These are phyloP conservation scores for Ryuthela nishihirai DNA, from an alignment of 2,888 invertebrate species.

Conservation along the genomic window DNA sequence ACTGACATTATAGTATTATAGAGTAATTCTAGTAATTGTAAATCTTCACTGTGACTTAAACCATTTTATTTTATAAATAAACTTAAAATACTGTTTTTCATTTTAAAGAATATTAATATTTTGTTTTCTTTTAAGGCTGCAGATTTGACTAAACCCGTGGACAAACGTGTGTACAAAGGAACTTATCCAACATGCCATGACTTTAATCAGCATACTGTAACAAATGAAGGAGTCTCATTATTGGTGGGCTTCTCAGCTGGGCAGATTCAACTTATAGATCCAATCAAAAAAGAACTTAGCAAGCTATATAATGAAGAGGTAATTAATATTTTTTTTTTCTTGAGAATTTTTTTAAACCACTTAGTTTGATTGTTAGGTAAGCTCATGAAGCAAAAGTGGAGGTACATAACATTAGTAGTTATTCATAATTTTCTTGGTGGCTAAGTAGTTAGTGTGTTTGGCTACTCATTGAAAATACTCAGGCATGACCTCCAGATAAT, in stretches of 20 bases:
- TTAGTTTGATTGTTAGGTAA: too few species aligned
- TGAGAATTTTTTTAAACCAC: conserved; percentile 2
- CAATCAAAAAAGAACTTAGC: conserved; percentile 91
- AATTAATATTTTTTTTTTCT: background rate
- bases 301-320: conserved; percentile 95
- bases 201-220: conserved; percentile 82
- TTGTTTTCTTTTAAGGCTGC: conserved; percentile 64
- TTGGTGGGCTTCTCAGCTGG: conserved; percentile 98
- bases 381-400: too few species aligned
- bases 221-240: conserved; percentile 77
- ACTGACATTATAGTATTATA: too few species aligned
- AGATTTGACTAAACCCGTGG: conserved; percentile 92
- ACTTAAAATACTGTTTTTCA: too few species aligned
- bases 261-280: conserved; percentile 96
- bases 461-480: too few species aligned
- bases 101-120: conserved; percentile 6
- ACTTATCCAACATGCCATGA: conserved; percentile 99
- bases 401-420: too few species aligned
- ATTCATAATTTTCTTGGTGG: too few species aligned
- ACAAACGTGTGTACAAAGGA: conserved; percentile 97
- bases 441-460: too few species aligned
- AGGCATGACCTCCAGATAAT: too few species aligned
- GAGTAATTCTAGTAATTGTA: too few species aligned
- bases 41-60: too few species aligned
- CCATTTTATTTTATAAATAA: too few species aligned